A percentile compares a stretch with the other conserved stretches of the same genome.
These are phyloP conservation scores for Nannoperca obscura DNA, from an alignment of 2,797 vertebrate species.

Conservation along the genomic window DNA sequence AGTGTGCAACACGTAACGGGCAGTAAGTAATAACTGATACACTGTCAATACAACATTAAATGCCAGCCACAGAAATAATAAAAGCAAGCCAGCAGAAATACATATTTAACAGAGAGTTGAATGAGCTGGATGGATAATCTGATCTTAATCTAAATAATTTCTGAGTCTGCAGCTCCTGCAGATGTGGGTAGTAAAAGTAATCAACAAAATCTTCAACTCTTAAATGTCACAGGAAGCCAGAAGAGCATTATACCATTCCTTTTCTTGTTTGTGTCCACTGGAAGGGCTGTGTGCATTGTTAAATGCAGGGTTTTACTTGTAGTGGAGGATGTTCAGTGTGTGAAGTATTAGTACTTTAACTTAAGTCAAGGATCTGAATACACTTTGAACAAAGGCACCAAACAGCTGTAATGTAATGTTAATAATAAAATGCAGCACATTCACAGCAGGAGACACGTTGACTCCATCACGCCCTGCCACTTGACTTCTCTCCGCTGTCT, in stretches of 20 bases:
- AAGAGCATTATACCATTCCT: not conserved
- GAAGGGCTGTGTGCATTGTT: no score
- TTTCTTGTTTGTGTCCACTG: not conserved
- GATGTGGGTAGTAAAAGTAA: not conserved
- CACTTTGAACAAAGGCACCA: not conserved
- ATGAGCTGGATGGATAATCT: not conserved
- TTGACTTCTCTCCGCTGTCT: slow-evolving; percentile 13
- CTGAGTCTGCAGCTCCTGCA: slow-evolving; percentile 5
- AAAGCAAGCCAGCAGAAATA: not conserved
- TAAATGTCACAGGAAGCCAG: not conserved
- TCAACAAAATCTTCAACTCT: not conserved
- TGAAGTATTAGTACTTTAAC: no score
- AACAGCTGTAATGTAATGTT: not conserved
- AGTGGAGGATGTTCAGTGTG: no score
- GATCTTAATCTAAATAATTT: not conserved
- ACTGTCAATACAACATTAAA: not conserved
- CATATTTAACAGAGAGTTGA: not conserved
- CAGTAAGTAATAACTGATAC: not conserved
- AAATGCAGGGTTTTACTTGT: no score
- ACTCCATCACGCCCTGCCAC: not conserved
- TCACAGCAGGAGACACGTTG: not conserved
- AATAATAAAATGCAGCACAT: slow-evolving; percentile 1
- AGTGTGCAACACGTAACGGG: not conserved
- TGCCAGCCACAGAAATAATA: not conserved
- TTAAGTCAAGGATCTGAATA: no score